Conservation (phyloP, 2,113 vertebrate species). For the Sinocyclocheilus rhinocerous region DNA sequence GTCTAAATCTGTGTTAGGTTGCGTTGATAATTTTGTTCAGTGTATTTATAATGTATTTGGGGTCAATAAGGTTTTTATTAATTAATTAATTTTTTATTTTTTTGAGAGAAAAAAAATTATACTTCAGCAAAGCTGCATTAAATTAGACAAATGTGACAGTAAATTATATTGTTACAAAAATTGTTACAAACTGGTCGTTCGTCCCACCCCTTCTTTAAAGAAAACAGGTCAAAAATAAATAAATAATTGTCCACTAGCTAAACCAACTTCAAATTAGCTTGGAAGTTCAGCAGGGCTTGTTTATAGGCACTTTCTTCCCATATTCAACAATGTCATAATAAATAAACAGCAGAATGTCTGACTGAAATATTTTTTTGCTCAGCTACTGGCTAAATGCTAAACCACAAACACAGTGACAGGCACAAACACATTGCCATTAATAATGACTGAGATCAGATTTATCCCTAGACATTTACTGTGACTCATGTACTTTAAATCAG, state of each 20-base stretch:
- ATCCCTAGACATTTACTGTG: conserved; percentile 1
- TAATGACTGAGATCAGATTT: conserved; percentile 22
- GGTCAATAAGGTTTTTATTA: too few species aligned
- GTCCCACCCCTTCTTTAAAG: too few species aligned
- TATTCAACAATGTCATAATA: neutral
- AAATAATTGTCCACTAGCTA: neutral
- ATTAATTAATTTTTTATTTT: too few species aligned
- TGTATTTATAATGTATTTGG: too few species aligned
- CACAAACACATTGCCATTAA: neutral
- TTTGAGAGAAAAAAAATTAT: too few species aligned
- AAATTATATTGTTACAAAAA: too few species aligned
- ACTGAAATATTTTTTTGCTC: neutral
- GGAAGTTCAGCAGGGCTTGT: neutral
- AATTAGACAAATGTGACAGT: too few species aligned
- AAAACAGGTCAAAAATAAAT: too few species aligned
- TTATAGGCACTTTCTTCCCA: neutral
- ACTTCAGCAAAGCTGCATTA: too few species aligned
- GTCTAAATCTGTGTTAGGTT: too few species aligned
- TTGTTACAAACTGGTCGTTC: too few species aligned
- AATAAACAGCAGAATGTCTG: neutral
- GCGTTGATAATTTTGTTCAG: too few species aligned
- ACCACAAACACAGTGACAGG: conserved; percentile 14
- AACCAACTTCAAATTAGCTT: neutral
- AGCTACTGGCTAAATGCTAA: conserved; percentile 16
- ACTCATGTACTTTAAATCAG: conserved; percentile 30